phyloP scores from a whole-genome alignment of 2,113 vertebrate species.

The Ailuropoda melanoleuca region DNA sequence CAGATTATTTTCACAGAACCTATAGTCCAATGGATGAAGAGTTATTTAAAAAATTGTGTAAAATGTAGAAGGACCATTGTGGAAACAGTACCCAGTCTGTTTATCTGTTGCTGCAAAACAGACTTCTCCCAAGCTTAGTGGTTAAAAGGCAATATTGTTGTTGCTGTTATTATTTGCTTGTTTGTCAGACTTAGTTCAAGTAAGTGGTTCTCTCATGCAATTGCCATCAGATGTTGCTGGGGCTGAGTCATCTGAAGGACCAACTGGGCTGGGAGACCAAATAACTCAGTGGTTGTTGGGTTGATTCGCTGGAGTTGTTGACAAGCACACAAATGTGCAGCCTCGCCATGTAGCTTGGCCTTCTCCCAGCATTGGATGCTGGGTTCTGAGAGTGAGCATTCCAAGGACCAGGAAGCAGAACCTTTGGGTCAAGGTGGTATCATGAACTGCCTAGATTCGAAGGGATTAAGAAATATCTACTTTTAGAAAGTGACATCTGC shows the following conservation, averaged over 20 bases:
- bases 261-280: neutral
- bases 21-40: neutral
- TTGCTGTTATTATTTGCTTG: neutral
- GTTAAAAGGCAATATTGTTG: neutral
- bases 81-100: neutral
- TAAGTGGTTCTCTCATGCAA: neutral
- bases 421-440: neutral
- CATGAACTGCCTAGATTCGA: neutral
- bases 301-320: neutral
- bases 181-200: neutral
- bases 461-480: neutral
- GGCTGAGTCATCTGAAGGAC: neutral
- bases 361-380: neutral
- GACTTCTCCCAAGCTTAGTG: neutral
- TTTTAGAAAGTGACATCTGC: neutral
- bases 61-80: neutral
- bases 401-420: neutral
- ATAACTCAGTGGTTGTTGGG: neutral
- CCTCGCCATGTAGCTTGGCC: neutral
- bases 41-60: neutral
- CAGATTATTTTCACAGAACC: neutral
- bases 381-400: neutral
- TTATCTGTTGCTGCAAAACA: neutral
- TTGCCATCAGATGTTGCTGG: neutral
- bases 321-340: neutral